A percentile compares a stretch with the other conserved stretches of the same genome.
Evolutionary conservation across 2,797 vertebrate genomes (phyloP).

Genomic region (Fistularia tabacaria): DNA sequence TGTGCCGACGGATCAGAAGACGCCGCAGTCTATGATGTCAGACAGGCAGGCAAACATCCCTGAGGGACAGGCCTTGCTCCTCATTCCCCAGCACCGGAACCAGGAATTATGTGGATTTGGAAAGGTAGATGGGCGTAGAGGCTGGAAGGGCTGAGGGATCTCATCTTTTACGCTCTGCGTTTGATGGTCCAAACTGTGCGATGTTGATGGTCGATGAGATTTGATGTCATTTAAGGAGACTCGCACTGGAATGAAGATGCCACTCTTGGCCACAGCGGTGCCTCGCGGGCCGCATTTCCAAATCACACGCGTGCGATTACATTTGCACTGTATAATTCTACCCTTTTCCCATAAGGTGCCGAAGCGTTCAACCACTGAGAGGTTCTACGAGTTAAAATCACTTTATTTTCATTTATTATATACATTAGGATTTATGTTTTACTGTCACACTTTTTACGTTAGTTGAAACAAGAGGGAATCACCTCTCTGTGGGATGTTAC

Average conservation of each 20-base stretch:
- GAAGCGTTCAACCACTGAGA: too few species aligned
- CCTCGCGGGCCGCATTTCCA: conserved; percentile 40
- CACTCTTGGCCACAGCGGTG: conserved; percentile 39
- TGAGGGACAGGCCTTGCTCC: conserved; percentile 65
- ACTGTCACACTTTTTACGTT: too few species aligned
- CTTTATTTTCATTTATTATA: too few species aligned
- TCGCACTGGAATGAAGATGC: conserved; percentile 44
- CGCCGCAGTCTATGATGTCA: conserved; percentile 75
- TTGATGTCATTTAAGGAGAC: conserved; percentile 49
- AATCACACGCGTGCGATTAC: conserved; percentile 45
- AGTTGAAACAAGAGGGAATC: too few species aligned
- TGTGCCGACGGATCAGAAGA: conserved; percentile 72
- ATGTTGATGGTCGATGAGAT: conserved; percentile 52
- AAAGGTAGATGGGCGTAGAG: conserved; percentile 44
- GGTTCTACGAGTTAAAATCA: too few species aligned
- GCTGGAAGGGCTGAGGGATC: conserved; percentile 17
- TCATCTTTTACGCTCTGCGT: conserved; percentile 47
- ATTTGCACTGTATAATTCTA: conserved; percentile 17
- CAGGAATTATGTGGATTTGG: conserved; percentile 54
- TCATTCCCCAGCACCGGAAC: conserved; percentile 54
- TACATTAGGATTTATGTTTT: too few species aligned
- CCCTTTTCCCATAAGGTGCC: conserved; percentile 4
- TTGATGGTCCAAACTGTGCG: conserved; percentile 31
- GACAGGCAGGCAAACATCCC: conserved; percentile 74
- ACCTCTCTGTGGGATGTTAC: too few species aligned